Evolutionary conservation across 1,140 invertebrate genomes (phyloP), one percentile per base, ranked within the genome.

Genomic region (Chironomus tepperi): DNA sequence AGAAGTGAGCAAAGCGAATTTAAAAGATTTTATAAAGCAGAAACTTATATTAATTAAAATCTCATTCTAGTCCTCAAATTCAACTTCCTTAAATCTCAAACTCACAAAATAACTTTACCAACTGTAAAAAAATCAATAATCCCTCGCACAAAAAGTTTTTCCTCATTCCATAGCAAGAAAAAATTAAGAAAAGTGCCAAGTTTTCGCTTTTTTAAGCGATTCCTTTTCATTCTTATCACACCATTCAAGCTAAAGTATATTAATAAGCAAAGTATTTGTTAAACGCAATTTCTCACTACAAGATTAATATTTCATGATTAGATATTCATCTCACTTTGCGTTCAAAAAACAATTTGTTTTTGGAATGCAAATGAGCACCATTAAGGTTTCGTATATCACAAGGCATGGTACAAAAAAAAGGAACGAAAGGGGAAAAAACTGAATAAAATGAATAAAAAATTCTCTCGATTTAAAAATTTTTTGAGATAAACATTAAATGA

Each of bases 291-390:
- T 70, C 65, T 70, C 65, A 16, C 65, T 70, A 18, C 65, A 70
- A 70, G 65, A 70, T 70, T 70, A 70, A 70, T 70, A 70, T 19
- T 70, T 70, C 18, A 70, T 16, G 65, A 19, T 70, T 18, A 70
- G 65, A 70, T 70, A 18, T 70, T 70, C 65, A 70, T 70, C 65
- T 70, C 65, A 16, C 65, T 18, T 70, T 70, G 65, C 65, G 65
- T 70, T 70, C 65, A 21, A 70, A 21, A 70, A 70, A 70, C 65
- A 70, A 70, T 70, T 70, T 70, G 65, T 70, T 70, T 34, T 57
- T 18, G 65, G 65, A 70, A 70, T 70, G 65, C 19, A 70, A 70
- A 70, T 70, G n/a, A 70, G 65, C 19, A 21, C 65, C 65, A 70
- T 70, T 70, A 70, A 7, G 65, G n/a, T n/a, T 70, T 57, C 47